These are phyloP conservation scores for Chrysaora quinquecirrha DNA, from an alignment of 30 jellyfish, hydroid and myxozoan genomes.

Conservation along the genomic window DNA sequence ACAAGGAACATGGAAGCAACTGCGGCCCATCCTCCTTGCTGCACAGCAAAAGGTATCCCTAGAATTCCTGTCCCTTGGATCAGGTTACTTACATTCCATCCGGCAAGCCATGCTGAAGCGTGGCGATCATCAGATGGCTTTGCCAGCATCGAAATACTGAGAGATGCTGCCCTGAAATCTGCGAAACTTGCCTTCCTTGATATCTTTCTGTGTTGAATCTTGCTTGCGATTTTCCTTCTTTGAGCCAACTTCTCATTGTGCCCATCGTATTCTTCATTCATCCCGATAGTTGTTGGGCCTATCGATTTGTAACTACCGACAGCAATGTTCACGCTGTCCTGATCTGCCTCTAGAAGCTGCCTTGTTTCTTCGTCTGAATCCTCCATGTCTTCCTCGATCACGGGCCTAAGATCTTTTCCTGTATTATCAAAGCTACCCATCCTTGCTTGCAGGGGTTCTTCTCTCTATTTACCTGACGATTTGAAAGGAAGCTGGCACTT, in stretches of 20 bases:
- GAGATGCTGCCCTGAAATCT: conserved; percentile 79
- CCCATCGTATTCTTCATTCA: conserved; percentile 31
- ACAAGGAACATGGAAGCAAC: conserved; percentile 86
- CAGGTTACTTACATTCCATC: conserved; percentile 95
- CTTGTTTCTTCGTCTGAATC: conserved; percentile 63
- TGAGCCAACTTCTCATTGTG: conserved; percentile 34
- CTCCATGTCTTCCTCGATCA: conserved; percentile 30
- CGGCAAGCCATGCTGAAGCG: conserved; percentile 95
- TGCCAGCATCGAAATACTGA: conserved; percentile 88
- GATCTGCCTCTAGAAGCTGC: conserved; percentile 48
- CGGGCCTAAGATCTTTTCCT: conserved; percentile 14
- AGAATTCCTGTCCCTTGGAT: conserved; percentile 96
- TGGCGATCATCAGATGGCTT: conserved; percentile 91
- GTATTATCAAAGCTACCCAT: background rate
- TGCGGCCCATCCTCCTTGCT: conserved; percentile 98
- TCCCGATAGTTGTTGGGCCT: conserved; percentile 33
- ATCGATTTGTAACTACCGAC: conserved; percentile 51
- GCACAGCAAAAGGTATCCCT: conserved; percentile 85
- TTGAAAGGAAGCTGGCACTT: background rate
- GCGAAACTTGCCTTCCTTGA: conserved; percentile 40
- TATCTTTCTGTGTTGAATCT: background rate
- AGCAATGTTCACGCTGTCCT: conserved; percentile 49
- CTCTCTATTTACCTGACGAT: no score
- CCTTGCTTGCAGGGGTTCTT: background rate
- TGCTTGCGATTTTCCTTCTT: conserved; percentile 32